Evolutionary conservation across 2,888 invertebrate genomes (phyloP), one percentile per base, ranked within the genome.

Genomic region (Masnerella sp.): DNA sequence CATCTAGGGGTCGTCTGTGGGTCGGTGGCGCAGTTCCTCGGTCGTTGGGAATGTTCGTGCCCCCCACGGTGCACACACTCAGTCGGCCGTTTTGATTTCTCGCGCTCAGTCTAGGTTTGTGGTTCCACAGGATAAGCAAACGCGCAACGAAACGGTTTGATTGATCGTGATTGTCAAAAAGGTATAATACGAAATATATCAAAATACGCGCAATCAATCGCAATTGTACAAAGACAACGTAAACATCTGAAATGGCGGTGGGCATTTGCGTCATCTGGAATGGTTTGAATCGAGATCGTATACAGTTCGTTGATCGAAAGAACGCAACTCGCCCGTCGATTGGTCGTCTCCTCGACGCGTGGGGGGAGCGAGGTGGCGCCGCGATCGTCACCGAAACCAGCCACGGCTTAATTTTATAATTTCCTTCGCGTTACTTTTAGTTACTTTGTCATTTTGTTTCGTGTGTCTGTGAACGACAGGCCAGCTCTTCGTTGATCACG

Each of bases 401-500:
- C 51, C 61, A 25, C 38, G 32, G 56, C 28, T 59, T 58, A 20
- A 43, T 62, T 47, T 62, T n/a, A 32, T 49, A 18, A 4, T 8
- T 38, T 45, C 15, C 43, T 25, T 59, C n/a, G 2, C 3, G 5
- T 54, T 18, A 2, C 14, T 32, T 59, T 61, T 72, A 58, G 56
- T 73, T 68, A 56, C 52, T 62, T 67, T 72, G 42, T 71, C 42
- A 36, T 72, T 67, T 72, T 72, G 54, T 75, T 75, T 76, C 61
- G 62, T 77, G 65, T 74, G 72, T 76, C 71, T 72, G 74, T 69
- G 79, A 80, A 82, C 78, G 81, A 83, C 82, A 84, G 83, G 83
- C 83, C 83, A 82, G 82, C 81, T 85, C 82, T 87, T 87, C 87
- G 87, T 86, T 87, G 86, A 87, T 86, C 84, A 85, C 85, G 86